A percentile compares a stretch with the other conserved stretches of the same genome.
phyloP scores from a whole-genome alignment of 2,797 vertebrate species.

The Oryzias sinensis region DNA sequence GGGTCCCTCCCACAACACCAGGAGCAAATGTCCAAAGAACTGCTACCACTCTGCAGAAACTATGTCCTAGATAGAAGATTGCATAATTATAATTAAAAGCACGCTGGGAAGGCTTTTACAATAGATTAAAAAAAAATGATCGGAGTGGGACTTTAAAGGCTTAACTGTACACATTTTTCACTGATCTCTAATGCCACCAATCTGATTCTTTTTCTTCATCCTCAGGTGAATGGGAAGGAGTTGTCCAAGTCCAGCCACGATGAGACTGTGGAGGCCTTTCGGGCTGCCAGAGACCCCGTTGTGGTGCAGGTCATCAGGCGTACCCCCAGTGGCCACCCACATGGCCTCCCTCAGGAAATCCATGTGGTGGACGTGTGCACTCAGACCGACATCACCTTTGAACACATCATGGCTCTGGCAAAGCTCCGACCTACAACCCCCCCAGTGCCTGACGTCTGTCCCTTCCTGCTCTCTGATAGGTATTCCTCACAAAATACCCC shows the following conservation, averaged over 20 bases:
- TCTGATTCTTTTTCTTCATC: neutral
- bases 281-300: conserved; percentile 90
- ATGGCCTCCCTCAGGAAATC: conserved; percentile 82
- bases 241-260: conserved; percentile 94
- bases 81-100: too few relatives aligned
- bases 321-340: conserved; percentile 80
- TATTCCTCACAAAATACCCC: conserved; percentile 44
- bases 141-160: too few relatives aligned
- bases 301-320: conserved; percentile 93
- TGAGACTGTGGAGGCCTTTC: conserved; percentile 90
- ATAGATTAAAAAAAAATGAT: too few relatives aligned
- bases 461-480: conserved; percentile 97
- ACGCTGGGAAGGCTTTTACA: too few relatives aligned
- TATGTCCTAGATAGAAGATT: too few relatives aligned
- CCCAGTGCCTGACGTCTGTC: conserved; percentile 95
- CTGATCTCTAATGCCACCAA: too few relatives aligned
- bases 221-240: conserved; percentile 94
- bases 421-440: conserved; percentile 92
- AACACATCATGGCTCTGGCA: conserved; percentile 95
- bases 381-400: conserved; percentile 97
- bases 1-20: too few relatives aligned
- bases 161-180: too few relatives aligned
- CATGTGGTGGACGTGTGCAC: conserved; percentile 91
- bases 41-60: too few relatives aligned
- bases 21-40: too few relatives aligned